Base-by-base conservation (phyloP, 2,888 invertebrate species). In the Acrobasis repandana region DNA sequence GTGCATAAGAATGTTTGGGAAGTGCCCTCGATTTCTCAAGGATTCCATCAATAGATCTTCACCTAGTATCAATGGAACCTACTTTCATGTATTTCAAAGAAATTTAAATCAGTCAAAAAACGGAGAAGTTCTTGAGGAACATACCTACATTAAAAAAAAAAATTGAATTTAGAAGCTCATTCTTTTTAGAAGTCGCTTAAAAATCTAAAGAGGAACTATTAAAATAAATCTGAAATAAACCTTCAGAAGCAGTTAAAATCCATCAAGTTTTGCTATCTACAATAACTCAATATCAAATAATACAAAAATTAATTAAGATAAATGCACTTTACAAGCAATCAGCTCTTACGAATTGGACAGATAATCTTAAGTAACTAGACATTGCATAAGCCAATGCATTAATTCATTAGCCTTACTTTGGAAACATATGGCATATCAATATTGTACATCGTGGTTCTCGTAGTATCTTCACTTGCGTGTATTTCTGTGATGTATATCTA, bases 341-440 rank as follows among this genome's bases (percentile, higher is more conserved):
- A 54, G 54, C 54, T 43, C 54, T 62, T 54, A 68, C 72, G 73
- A 72, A 70, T 77, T 83, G 83, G 83, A 83, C 83, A 83, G 82
- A 83, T 72, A 74, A 67, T 70, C 69, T 83, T 83, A 83, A 83
- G 83, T 83, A 79, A 75, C 80, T 72, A 72, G 58, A 61, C 54
- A 18, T 36, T 38, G 54, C 14, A 38, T 18, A 8, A 52, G 43
- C 38, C 38, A 38, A 28, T 28, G 28, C 20, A 54, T 43, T 52
- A 15, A 16, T 36, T 52, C 50, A 65, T 63, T 47, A 50, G 8
- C 28, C 0, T 50, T 50, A 54, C 54, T 54, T 54, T 58, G 62
- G 59, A 64, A 63, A 65, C 62, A 72, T 85, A 86, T 86, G 86
- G 86, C 87, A 82, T 74, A 70, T 70, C 66, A 69, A 78, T 82